A percentile compares a stretch with the other conserved stretches of the same genome.
Conservation (phyloP, 2,113 vertebrate species). For the Apistogramma diplotaenia region DNA sequence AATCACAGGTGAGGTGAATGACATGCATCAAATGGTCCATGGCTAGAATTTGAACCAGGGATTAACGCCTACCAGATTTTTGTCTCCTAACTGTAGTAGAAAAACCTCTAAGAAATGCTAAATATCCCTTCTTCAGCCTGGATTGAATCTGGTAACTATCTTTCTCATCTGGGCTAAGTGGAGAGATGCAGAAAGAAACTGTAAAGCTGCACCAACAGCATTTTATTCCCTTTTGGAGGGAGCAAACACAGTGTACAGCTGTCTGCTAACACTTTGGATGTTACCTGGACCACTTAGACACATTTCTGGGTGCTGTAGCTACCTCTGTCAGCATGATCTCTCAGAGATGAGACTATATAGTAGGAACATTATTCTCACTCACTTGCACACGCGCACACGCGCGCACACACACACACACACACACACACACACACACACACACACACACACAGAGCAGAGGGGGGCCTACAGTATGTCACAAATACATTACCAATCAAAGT, state of each 20-base stretch:
- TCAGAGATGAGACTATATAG: neutral
- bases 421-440: too few relatives aligned
- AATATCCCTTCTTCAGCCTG: neutral
- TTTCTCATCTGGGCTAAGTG: neutral
- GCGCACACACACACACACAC: neutral
- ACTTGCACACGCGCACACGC: neutral
- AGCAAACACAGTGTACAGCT: neutral
- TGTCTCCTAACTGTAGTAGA: neutral
- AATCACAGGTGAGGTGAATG: neutral
- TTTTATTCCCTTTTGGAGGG: neutral
- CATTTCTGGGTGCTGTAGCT: neutral
- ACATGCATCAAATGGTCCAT: neutral
- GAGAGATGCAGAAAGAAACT: neutral
- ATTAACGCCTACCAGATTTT: neutral
- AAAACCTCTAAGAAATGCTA: neutral
- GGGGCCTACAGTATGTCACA: neutral
- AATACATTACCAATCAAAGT: neutral
- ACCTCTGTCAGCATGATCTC: neutral
- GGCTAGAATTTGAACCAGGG: neutral
- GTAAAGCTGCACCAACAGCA: neutral
- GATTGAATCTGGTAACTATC: neutral
- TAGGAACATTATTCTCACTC: neutral
- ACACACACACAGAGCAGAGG: neutral
- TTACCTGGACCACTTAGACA: neutral
- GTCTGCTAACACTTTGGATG: neutral